phyloP scores from a whole-genome alignment of 1,140 invertebrate species.

The Heliconius congener region DNA sequence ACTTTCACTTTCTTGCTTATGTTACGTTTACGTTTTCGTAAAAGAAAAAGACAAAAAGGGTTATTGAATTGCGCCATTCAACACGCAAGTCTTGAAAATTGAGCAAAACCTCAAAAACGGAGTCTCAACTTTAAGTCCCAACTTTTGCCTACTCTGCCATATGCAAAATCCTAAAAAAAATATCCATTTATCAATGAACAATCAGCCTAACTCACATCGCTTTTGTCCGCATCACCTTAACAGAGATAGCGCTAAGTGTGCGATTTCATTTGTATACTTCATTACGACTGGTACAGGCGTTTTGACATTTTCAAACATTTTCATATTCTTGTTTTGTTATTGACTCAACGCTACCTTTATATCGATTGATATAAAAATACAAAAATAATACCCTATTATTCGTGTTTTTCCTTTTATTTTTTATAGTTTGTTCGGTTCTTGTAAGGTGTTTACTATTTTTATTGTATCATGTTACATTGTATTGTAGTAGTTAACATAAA shows the following conservation, averaged over 20 bases:
- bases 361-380: slow-evolving; percentile 10
- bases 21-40: too few relatives aligned
- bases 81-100: background rate
- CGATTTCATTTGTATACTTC: slow-evolving; percentile 54
- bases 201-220: slow-evolving; percentile 26
- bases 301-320: slow-evolving; percentile 32
- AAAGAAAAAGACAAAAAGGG: background rate
- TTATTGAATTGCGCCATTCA: background rate
- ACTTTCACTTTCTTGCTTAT: too few relatives aligned
- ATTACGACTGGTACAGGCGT: slow-evolving; percentile 32
- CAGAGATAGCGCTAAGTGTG: slow-evolving; percentile 54
- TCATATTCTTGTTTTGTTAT: background rate
- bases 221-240: slow-evolving; percentile 48
- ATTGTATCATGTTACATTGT: background rate
- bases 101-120: background rate
- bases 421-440: background rate
- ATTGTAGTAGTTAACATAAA: background rate
- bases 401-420: background rate
- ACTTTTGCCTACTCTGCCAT: too few relatives aligned
- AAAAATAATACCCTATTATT: background rate
- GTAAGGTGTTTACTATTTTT: background rate
- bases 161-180: background rate
- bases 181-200: background rate
- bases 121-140: too few relatives aligned
- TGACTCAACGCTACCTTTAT: slow-evolving; percentile 2